Base-by-base conservation (phyloP, 23 tunicate genomes). In the Styela plicata region DNA sequence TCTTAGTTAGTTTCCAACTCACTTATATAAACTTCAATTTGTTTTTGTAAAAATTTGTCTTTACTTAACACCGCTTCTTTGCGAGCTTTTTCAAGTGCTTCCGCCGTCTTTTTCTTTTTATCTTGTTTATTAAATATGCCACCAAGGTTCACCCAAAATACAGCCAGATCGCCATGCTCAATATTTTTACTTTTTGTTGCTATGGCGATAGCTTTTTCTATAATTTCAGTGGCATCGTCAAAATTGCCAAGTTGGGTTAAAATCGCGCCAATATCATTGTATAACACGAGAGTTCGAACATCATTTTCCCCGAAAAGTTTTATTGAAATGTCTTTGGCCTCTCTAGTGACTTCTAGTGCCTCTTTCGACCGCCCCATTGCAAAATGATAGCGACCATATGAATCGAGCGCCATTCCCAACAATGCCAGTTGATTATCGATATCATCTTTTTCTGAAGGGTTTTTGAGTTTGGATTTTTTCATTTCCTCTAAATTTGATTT, bases 381-480 rank as follows among this genome's bases (percentile, higher is more conserved):
- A 73, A 70, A 80, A 24, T 88, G 74, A 64, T 93, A 93, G 2
- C 98, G 79, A 2, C 93, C 98, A 71, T 84, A 88, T 1, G 98
- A 93, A 74, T 93, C 98, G 23, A 93, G 82, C 61, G 83, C 88
- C 98, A 93, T 93, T 7, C 98, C 98, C 61, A 88, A 82, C 62
- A 93, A 64, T 0, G 89, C 98, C 2, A 34, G 0, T 18, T 73
- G 66, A 74, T 89, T 73, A n/a, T 7, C 18, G 31, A 16, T 78
- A 3, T 79, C 85, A 0, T 76, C 81, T 44, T 76, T 44, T n/a
- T 24, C 17, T 44, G 22, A 66, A 21, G 16, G 17, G 5, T 13
- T 26, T 66, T 66, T 67, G 2, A 63, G 2, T 44, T 77, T 61
- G 24, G 69, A 68, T 34, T 80, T 73, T 52, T 79, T 63, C 74